Conservation (phyloP, 2,113 vertebrate genomes). For the Rhinolophus sinicus region DNA sequence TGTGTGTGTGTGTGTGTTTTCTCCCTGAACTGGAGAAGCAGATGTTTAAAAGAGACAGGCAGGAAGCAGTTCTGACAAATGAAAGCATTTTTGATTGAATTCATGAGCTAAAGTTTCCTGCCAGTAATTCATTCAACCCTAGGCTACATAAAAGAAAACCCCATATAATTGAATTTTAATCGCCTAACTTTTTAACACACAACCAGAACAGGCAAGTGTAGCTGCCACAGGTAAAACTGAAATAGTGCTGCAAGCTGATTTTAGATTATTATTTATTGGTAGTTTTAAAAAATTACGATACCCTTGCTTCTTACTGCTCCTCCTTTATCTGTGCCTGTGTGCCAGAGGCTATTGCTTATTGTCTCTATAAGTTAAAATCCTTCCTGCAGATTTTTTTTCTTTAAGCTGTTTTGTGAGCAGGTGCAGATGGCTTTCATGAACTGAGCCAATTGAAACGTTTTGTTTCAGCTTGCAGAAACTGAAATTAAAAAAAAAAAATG, state of each 20-base stretch:
- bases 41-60: constrained; percentile 86
- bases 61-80: constrained; percentile 89
- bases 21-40: constrained; percentile 85
- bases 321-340: neutral
- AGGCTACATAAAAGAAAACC: constrained; percentile 82
- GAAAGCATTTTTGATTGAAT: constrained; percentile 88
- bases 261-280: constrained; percentile 56
- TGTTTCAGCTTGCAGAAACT: constrained; percentile 36
- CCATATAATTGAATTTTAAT: constrained; percentile 84
- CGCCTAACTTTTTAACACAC: constrained; percentile 73
- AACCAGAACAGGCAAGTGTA: constrained; percentile 74
- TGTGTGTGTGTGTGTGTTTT: constrained; percentile 65
- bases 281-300: neutral
- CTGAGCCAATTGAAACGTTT: constrained; percentile 54
- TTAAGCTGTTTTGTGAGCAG: constrained; percentile 73
- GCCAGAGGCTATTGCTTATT: constrained; percentile 5
- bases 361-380: constrained; percentile 48
- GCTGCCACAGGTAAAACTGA: constrained; percentile 75
- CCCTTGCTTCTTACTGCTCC: neutral
- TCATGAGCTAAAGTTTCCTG: constrained; percentile 88
- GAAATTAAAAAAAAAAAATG: constrained; percentile 40
- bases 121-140: constrained; percentile 87
- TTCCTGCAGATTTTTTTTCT: neutral
- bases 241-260: constrained; percentile 57
- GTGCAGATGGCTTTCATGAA: constrained; percentile 75